Base-by-base conservation (phyloP, 2,888 invertebrate species). In the Clanis bilineata region DNA sequence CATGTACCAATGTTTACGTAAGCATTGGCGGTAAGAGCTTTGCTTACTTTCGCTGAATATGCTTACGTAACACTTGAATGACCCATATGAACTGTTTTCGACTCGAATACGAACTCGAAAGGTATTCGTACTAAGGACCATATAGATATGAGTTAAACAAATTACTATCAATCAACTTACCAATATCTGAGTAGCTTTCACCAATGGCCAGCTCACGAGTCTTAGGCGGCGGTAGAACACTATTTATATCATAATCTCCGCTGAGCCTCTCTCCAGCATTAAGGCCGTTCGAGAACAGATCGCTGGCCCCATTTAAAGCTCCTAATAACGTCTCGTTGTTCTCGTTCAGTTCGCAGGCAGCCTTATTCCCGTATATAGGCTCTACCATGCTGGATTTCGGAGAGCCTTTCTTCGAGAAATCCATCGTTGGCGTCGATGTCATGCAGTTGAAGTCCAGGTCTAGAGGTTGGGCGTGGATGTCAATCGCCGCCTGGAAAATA, bases 171-270 rank as follows among this genome's bases (percentile, higher is more conserved):
- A 62, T 41, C 56, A 62, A 73, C 84, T 85, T 71, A 92, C 93
- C 93, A 61, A 93, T 91, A 82, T 93, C 93, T 2, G 92, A 92
- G 73, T 92, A 93, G 73, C 92, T 93, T 70, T 93, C 93, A 45
- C 93, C 93, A 59, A 93, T 93, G 2, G 93, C 93, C n/a, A 92
- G 71, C 72, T 93, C 93, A 56, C 93, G 74, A 62, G 80, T 90
- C 69, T 92, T 92, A 4, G 93, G 93, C 58, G 93, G 92, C 10
- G 93, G 93, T 63, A 93, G 73, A 1, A 93, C 92, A 10, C 81
- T 86, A 66, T 91, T 90, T 54, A 92, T 91, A 64, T 93, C 92
- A 66, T 92, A 93, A 70, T 92, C 92, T 1, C 92, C 93, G 58
- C 92, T 92, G 51, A 92, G 74, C 60, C 92, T 79, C 7, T 91